Conservation (phyloP, 1,140 invertebrate genomes). For the Pseudoatta argentina region DNA sequence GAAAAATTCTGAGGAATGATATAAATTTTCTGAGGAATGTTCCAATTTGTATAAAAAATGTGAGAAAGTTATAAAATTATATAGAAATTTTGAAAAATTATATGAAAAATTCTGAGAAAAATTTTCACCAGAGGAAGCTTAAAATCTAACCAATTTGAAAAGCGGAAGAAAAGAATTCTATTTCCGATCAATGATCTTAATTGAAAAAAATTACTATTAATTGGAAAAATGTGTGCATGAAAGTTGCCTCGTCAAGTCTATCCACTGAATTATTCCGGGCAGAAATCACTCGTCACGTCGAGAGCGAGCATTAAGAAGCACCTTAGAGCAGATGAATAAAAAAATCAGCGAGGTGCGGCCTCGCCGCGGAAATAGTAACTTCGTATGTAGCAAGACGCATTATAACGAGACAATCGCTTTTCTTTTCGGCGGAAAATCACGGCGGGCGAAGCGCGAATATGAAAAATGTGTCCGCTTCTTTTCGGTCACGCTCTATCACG, state of each 20-base stretch:
- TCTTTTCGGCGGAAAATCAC: conserved; percentile 35
- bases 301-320: not conserved
- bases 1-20: no score
- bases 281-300: conserved; percentile 8
- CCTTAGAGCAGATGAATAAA: not conserved
- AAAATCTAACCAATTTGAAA: no score
- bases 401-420: not conserved
- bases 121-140: no score
- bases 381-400: not conserved
- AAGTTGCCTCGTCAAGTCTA: not conserved
- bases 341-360: conserved; percentile 20
- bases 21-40: no score
- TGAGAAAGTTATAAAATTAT: no score
- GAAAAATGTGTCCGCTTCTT: not conserved
- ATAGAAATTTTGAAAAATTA: no score
- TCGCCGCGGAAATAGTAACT: not conserved
- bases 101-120: no score
- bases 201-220: not conserved
- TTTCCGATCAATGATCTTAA: no score
- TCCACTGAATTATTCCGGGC: not conserved
- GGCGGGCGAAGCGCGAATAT: not conserved
- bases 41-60: no score
- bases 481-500: no score
- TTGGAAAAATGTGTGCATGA: not conserved
- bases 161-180: no score